Evolutionary conservation across 2,113 vertebrate species (phyloP), one percentile per base, ranked within the genome.

Genomic region (Oncorhynchus clarkii): DNA sequence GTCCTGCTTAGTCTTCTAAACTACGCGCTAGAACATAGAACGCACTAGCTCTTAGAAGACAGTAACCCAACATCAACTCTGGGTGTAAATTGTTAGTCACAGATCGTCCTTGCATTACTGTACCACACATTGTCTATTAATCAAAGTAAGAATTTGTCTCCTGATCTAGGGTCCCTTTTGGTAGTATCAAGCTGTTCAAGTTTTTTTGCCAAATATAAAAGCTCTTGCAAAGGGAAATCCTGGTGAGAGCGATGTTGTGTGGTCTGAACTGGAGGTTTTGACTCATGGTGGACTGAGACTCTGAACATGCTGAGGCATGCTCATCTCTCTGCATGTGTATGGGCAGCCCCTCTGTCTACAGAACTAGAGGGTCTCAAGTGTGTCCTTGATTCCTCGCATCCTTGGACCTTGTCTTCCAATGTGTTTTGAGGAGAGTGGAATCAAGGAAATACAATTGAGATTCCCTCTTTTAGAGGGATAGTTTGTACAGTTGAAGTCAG

Each of bases 231-330:
- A 57, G 69, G 65, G 83, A 88, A 88, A 89, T 87, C 88, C 89
- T 89, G 86, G 84, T 77, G 39, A 39, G 34, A 78, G 85, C 71
- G 73, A 49, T 79, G 80, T 87, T 70, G 69, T 76, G 39, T 39
- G 39, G 39, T 76, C 74, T 59, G 80, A 85, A 84, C 85, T 76
- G 77, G 86, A 88, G 85, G 83, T 78, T 82, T 78, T 84, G 74
- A 87, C 80, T 82, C 75, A 67, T 48, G 80, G 77, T 86, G 39
- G 39, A 39, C 39, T 39, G 39, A 86, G 84, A 82, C 76, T 83
- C 80, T 84, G 76, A 91, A 90, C 87, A 87, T 89, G 86, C 90
- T 6, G 12, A 5, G 13, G 89, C 89, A 90, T 90, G 91, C 71
- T 73, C 77, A 0, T 88, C 84, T 91, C 90, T 87, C 87, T 24